Conservation (phyloP, 2,113 vertebrate genomes). For the Gopherus evgoodei region DNA sequence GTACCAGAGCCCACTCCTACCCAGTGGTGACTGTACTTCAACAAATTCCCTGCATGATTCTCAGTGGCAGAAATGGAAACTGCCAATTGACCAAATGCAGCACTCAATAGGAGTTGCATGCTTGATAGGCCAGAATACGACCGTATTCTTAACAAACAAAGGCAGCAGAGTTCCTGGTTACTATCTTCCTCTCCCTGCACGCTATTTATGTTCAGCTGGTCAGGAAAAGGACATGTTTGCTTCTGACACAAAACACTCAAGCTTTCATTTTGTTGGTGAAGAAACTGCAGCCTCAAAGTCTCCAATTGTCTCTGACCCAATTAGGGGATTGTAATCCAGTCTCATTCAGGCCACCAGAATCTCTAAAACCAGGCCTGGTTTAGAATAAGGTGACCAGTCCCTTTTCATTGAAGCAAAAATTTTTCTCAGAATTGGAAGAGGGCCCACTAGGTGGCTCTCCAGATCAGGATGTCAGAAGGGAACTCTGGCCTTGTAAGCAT, state of each 20-base stretch:
- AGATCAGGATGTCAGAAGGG: background rate
- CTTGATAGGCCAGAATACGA: background rate
- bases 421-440: background rate
- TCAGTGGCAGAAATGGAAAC: background rate
- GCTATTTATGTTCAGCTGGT: background rate
- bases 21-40: background rate
- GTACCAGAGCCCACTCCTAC: background rate
- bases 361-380: background rate
- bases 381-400: background rate
- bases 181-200: rapidly evolving
- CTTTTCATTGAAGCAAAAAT: background rate
- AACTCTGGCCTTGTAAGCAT: rapidly evolving
- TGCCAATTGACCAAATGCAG: background rate
- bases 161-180: background rate
- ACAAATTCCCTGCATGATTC: background rate
- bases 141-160: rapidly evolving
- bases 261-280: conserved; percentile 14
- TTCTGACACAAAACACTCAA: background rate
- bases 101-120: background rate
- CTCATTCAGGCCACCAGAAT: background rate
- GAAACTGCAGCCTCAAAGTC: background rate
- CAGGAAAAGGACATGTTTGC: background rate
- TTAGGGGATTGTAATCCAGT: background rate
- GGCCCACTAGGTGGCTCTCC: conserved; percentile 15
- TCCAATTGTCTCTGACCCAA: conserved; percentile 18